phyloP scores from a whole-genome alignment of 2,113 vertebrate genomes.

The Chaetodon trifascialis region DNA sequence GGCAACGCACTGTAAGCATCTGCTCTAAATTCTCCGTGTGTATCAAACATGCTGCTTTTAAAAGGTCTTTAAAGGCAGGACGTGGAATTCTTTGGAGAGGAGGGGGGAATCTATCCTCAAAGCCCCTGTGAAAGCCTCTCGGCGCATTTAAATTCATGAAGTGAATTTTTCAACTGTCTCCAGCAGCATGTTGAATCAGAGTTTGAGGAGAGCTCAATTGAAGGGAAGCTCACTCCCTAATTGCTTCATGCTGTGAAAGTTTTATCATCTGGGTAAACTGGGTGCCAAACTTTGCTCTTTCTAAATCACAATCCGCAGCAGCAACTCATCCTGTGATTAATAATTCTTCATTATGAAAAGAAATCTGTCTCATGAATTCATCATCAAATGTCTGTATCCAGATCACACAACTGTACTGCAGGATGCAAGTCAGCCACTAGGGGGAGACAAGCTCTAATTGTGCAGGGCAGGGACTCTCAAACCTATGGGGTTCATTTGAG shows the following conservation, averaged over 20 bases:
- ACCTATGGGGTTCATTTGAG: neutral
- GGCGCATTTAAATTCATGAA: constrained; percentile 66
- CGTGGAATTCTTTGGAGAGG: constrained; percentile 39
- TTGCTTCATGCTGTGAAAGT: constrained; percentile 63
- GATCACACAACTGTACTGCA: neutral
- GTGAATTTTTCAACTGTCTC: constrained; percentile 56
- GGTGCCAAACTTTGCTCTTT: constrained; percentile 36
- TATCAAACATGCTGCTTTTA: constrained; percentile 59
- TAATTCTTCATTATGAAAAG: constrained; percentile 42
- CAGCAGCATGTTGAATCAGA: constrained; percentile 49
- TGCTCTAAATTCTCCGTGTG: constrained; percentile 35
- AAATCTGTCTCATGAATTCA: constrained; percentile 37
- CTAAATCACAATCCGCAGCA: constrained; percentile 38
- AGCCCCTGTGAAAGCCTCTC: constrained; percentile 51
- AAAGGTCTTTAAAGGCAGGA: constrained; percentile 48
- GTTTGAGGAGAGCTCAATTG: constrained; percentile 39
- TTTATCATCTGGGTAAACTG: constrained; percentile 57
- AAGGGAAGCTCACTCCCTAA: constrained; percentile 49
- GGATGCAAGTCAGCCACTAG: constrained; percentile 57
- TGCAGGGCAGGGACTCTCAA: neutral
- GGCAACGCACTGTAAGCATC: constrained; percentile 36
- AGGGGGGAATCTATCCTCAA: constrained; percentile 48
- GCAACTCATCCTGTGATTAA: constrained; percentile 37
- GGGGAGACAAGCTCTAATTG: constrained; percentile 70
- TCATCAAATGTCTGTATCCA: constrained; percentile 22